Percentiles rank a stretch among this genome's conserved stretches.
Conservation (phyloP, 2,113 vertebrate genomes). For the Cyanoderma ruficeps region DNA sequence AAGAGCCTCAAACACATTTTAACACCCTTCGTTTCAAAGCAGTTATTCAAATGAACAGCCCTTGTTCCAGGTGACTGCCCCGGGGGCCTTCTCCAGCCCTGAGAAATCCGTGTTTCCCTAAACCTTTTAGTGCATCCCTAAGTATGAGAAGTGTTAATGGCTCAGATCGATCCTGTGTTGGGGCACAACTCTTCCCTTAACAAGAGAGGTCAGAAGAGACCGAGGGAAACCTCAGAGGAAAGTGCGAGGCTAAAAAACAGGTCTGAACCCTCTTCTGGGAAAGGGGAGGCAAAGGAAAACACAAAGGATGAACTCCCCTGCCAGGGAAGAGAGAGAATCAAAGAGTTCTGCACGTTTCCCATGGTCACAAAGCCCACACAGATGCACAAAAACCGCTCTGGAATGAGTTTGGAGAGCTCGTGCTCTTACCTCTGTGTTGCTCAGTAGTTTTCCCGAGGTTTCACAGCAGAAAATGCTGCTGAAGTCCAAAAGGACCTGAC, state of each 20-base stretch:
- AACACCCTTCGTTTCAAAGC: background rate
- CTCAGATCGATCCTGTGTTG: background rate
- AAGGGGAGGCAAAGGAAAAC: background rate
- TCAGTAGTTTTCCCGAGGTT: rapidly evolving
- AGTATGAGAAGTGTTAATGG: background rate
- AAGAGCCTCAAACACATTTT: background rate
- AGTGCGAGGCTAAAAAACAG: background rate
- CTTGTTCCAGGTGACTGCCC: background rate
- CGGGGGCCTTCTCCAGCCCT: background rate
- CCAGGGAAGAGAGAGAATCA: background rate
- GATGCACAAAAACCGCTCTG: background rate
- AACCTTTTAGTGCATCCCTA: constrained; percentile 14
- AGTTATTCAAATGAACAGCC: background rate
- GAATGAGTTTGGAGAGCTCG: rapidly evolving
- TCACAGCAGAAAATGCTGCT: background rate
- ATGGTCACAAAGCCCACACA: background rate
- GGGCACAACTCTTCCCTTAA: background rate
- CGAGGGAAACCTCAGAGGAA: background rate
- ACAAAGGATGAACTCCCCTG: background rate
- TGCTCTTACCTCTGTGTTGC: rapidly evolving
- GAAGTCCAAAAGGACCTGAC: background rate
- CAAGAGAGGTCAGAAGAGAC: background rate
- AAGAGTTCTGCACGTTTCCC: background rate
- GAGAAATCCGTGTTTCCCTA: background rate
- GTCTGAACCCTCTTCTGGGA: background rate